These are phyloP conservation scores for Heliconius nattereri DNA, from an alignment of 1,140 invertebrate genomes.

Conservation along the genomic window DNA sequence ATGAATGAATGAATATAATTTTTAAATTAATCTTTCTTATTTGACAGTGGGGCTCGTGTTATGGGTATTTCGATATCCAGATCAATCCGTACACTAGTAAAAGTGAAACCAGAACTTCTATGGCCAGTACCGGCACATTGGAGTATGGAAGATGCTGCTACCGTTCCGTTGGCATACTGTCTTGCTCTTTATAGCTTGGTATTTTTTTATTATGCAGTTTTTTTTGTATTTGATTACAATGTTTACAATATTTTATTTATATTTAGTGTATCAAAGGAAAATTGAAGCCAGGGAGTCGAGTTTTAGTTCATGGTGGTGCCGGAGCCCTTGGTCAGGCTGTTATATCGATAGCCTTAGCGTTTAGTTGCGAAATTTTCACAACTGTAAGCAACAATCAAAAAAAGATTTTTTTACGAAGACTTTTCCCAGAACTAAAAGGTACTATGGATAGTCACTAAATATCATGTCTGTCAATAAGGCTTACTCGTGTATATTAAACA, in stretches of 20 bases:
- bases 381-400: conserved; percentile 82
- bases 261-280: conserved; percentile 34
- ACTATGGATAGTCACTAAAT: no score
- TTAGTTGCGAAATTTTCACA: conserved; percentile 83
- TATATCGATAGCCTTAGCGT: conserved; percentile 85
- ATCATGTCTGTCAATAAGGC: no score
- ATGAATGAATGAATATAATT: neutral
- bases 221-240: no score
- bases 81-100: conserved; percentile 42
- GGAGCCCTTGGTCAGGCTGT: conserved; percentile 89
- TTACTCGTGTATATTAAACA: neutral
- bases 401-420: conserved; percentile 67
- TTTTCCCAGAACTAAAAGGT: conserved; percentile 72
- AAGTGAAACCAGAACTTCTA: conserved; percentile 79
- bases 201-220: conserved; percentile 5
- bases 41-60: conserved; percentile 44
- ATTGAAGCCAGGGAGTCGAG: conserved; percentile 68
- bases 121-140: conserved; percentile 88
- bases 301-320: conserved; percentile 88
- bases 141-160: conserved; percentile 88
- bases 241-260: neutral
- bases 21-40: neutral
- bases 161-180: conserved; percentile 82
- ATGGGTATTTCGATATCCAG: conserved; percentile 44
- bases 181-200: conserved; percentile 80